These are phyloP conservation scores for Acholoe squamosa DNA, from an alignment of 2,888 invertebrate species.

Conservation along the genomic window DNA sequence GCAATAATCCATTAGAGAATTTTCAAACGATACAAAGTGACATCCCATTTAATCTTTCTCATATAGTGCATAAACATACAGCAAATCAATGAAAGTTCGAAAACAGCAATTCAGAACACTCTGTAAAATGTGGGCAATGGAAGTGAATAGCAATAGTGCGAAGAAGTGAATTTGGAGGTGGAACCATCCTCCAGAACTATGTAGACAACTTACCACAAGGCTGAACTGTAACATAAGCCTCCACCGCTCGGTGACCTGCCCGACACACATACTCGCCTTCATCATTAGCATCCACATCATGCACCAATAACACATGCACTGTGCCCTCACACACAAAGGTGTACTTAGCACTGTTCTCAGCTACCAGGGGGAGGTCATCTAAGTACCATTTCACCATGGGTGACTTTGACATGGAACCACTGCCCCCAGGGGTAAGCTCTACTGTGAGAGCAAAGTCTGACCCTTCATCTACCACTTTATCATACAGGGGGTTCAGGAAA, in stretches of 20 bases:
- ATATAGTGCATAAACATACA: not conserved
- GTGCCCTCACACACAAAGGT: constrained; percentile 46
- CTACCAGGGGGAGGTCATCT: constrained; percentile 83
- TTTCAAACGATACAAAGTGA: no score
- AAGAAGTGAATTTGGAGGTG: not conserved
- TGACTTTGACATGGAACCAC: constrained; percentile 85
- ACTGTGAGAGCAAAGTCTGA: constrained; percentile 48
- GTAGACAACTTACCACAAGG: not conserved
- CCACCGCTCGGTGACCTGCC: not conserved
- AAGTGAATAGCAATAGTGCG: not conserved
- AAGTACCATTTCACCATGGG: constrained; percentile 96
- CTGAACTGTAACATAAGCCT: constrained; percentile 22
- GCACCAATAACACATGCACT: constrained; percentile 58
- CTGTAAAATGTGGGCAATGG: not conserved
- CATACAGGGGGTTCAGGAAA: constrained; percentile 24
- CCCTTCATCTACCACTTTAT: constrained; percentile 16
- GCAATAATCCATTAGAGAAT: no score
- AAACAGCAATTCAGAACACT: not conserved
- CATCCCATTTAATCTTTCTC: not conserved
- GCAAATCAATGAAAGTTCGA: not conserved
- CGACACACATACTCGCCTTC: constrained; percentile 57
- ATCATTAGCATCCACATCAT: constrained; percentile 28
- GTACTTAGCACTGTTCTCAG: constrained; percentile 50
- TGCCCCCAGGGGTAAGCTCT: constrained; percentile 91
- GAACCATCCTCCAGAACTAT: not conserved